Percentiles rank a stretch among this genome's conserved stretches.
phyloP scores from a whole-genome alignment of 2,113 vertebrate species.

The Chrysochloris asiatica region DNA sequence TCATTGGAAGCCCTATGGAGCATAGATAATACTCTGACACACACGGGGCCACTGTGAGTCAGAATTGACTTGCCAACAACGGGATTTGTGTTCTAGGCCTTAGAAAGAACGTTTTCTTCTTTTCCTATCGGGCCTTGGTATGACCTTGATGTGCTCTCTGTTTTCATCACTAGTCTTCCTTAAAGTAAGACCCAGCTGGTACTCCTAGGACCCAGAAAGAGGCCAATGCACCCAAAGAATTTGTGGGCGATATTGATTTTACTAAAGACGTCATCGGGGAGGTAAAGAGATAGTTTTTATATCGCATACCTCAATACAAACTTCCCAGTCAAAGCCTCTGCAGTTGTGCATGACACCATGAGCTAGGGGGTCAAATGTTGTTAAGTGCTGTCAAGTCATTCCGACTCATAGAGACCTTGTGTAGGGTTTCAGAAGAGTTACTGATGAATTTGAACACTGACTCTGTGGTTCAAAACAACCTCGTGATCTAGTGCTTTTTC shows the following conservation, averaged over 20 bases:
- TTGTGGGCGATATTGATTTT: not conserved
- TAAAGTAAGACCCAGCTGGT: not conserved
- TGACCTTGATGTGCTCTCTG: not conserved
- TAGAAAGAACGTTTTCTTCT: not conserved
- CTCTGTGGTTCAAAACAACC: too few relatives aligned
- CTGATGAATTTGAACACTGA: too few relatives aligned
- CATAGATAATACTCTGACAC: too few relatives aligned
- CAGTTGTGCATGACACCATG: rapidly evolving
- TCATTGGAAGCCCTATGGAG: too few relatives aligned
- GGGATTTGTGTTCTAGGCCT: not conserved
- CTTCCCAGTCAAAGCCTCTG: not conserved
- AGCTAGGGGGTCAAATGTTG: not conserved
- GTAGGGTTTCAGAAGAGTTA: too few relatives aligned
- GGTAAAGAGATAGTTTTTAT: not conserved
- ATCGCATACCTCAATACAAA: not conserved
- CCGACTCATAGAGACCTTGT: too few relatives aligned
- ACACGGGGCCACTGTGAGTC: too few relatives aligned
- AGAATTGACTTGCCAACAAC: too few relatives aligned
- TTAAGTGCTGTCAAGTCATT: too few relatives aligned
- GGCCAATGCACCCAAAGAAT: not conserved
- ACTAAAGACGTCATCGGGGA: not conserved
- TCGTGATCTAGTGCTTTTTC: too few relatives aligned
- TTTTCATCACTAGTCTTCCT: not conserved
- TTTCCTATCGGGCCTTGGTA: not conserved
- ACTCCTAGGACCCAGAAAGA: not conserved